Percentiles rank a stretch among this genome's conserved stretches.
Evolutionary conservation across 2,113 vertebrate genomes (phyloP).

Genomic region (Petaurus breviceps): DNA sequence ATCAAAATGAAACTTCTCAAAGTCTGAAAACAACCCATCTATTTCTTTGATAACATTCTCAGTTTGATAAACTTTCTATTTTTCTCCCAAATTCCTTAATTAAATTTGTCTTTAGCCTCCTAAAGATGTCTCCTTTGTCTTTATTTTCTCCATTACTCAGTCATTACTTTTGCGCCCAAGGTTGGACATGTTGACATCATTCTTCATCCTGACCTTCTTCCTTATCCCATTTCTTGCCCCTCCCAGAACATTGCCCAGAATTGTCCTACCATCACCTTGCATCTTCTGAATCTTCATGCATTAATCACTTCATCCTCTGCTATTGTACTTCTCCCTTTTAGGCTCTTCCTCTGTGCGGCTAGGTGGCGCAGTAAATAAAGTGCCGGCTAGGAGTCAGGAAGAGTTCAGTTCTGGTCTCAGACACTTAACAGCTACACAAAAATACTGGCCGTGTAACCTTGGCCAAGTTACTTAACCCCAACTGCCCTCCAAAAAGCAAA

Average conservation of each 20-base stretch:
- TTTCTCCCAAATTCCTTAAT: slow-evolving; percentile 1
- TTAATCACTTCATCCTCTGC: not conserved
- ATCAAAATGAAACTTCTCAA: not conserved
- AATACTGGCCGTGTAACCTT: too few species aligned
- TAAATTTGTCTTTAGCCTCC: not conserved
- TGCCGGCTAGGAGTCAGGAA: too few species aligned
- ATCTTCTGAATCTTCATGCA: not conserved
- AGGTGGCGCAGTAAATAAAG: too few species aligned
- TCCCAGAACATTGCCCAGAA: not conserved
- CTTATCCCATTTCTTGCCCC: not conserved
- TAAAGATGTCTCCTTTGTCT: not conserved
- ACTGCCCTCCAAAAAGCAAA: too few species aligned
- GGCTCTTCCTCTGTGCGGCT: not conserved
- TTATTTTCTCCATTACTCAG: not conserved
- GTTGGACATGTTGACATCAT: not conserved
- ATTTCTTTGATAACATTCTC: not conserved
- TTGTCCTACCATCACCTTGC: not conserved
- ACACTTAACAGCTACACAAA: too few species aligned
- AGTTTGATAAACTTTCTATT: not conserved
- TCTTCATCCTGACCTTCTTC: not conserved
- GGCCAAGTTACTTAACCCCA: too few species aligned
- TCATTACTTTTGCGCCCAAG: not conserved
- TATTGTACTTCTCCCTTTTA: not conserved
- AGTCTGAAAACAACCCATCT: not conserved
- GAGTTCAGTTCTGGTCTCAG: too few species aligned